Base-by-base conservation (phyloP, 1,140 invertebrate species). In the Mycetomoellerius zeteki region DNA sequence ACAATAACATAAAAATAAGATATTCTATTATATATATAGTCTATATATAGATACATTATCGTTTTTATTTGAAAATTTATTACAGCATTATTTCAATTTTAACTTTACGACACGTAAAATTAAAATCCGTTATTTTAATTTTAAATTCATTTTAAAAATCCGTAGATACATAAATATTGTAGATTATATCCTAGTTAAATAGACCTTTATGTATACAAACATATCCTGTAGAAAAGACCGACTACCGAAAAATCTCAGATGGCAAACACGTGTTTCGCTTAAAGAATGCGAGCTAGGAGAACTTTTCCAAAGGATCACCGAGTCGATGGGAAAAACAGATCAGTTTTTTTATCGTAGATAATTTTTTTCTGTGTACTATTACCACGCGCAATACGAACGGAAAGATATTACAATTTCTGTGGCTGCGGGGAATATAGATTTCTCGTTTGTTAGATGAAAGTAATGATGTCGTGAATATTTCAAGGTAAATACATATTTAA, bases 241-340 rank as follows among this genome's bases (percentile, higher is more conserved):
- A 84, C 62, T 69, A 50, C 50, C 43, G n/a, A 43, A 75, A 73
- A 72, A 90, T 89, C 73, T 69, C 89, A 90, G 87, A 91, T 91
- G 87, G 89, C 67, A 10, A 86, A 72, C 89, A 89, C 87, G 90
- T 91, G 90, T 64, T 75, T 52, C 21, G 78, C 30, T 75, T 90
- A 24, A 24, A 37, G 30, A 71, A 62, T 64, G 54, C 69, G 33
- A 76, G 60, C 33, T 84, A 37, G 50, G 52, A 50, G 16, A 75
- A 67, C 5, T 14, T 52, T 87, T 21, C 27, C 1, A 10, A 19
- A n/a, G 10, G 37, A 33, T 85, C 27, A 7, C 12, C 33, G 33
- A 58, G 54, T 37, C 47, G 7, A 73, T 16, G 60, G 30, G 37
- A 77, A 76, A 64, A 75, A 14, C n/a, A 30, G 27, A 80, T 69